phyloP scores from a whole-genome alignment of 1,140 invertebrate genomes.

The Linepithema humile region DNA sequence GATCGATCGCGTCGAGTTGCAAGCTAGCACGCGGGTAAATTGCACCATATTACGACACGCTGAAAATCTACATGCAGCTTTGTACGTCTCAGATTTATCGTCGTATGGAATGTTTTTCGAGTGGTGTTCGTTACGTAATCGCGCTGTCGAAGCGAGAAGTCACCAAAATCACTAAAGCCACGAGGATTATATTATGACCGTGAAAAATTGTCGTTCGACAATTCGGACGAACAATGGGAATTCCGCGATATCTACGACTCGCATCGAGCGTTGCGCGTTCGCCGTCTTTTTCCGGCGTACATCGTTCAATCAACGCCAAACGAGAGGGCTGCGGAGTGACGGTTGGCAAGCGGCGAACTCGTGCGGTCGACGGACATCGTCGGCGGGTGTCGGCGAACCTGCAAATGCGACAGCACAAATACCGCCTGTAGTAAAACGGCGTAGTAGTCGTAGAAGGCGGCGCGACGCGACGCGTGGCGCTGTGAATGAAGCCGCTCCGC shows the following conservation, averaged over 20 bases:
- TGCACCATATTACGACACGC: conserved; percentile 1
- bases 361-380: conserved; percentile 17
- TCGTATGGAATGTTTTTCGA: not conserved
- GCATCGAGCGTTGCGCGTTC: not conserved
- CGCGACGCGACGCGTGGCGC: conserved; percentile 22
- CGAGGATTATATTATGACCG: not conserved
- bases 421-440: conserved; percentile 66
- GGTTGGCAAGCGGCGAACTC: not conserved
- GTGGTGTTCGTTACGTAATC: not conserved
- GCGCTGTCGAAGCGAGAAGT: not conserved
- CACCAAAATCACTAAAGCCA: not conserved
- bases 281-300: not conserved
- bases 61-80: not conserved
- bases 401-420: conserved; percentile 64
- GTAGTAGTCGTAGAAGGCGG: conserved; percentile 20
- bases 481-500: conserved; percentile 66
- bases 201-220: too few species aligned
- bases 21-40: not conserved
- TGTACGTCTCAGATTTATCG: not conserved
- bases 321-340: not conserved
- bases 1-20: conserved; percentile 10
- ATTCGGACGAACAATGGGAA: too few species aligned
- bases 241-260: too few species aligned
- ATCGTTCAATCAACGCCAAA: not conserved
- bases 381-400: conserved; percentile 60